Evolutionary conservation across 2,113 vertebrate species (phyloP).

Genomic region (Raphicerus campestris): DNA sequence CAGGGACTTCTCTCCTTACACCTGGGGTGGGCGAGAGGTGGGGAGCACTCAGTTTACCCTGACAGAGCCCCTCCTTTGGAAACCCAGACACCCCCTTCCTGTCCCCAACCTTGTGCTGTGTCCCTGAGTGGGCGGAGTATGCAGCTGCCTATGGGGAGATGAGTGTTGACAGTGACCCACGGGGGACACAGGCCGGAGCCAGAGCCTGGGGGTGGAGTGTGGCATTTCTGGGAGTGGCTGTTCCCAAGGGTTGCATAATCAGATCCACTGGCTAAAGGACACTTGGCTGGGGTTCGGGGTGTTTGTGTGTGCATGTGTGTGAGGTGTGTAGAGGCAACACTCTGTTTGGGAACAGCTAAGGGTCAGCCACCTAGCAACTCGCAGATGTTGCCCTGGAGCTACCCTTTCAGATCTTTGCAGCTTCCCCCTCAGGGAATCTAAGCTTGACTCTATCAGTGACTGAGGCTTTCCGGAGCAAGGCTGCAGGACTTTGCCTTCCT

Average conservation of each 20-base stretch:
- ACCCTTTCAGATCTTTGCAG: background rate
- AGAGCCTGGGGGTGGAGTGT: slow-evolving; percentile 30
- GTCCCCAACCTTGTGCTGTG: background rate
- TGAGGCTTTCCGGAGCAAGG: background rate
- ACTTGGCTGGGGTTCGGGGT: background rate
- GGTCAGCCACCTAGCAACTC: slow-evolving; percentile 32
- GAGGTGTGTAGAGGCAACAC: background rate
- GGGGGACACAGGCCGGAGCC: background rate
- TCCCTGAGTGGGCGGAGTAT: background rate
- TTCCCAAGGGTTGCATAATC: slow-evolving; percentile 49
- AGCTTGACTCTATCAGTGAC: background rate
- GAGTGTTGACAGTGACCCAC: slow-evolving; percentile 36
- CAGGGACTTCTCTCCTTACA: background rate
- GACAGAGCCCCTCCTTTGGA: background rate
- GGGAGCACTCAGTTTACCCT: background rate
- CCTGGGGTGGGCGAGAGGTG: background rate
- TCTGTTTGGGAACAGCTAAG: slow-evolving; percentile 39
- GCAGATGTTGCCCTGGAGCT: background rate
- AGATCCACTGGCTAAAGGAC: background rate
- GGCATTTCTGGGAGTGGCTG: slow-evolving; percentile 13
- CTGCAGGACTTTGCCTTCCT: background rate
- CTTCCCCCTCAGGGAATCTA: background rate
- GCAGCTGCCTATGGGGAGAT: slow-evolving; percentile 33
- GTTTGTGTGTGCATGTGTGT: background rate
- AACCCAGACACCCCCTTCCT: background rate